Evolutionary conservation across 1,140 invertebrate genomes (phyloP).

Genomic region (Coboldia fuscipes): DNA sequence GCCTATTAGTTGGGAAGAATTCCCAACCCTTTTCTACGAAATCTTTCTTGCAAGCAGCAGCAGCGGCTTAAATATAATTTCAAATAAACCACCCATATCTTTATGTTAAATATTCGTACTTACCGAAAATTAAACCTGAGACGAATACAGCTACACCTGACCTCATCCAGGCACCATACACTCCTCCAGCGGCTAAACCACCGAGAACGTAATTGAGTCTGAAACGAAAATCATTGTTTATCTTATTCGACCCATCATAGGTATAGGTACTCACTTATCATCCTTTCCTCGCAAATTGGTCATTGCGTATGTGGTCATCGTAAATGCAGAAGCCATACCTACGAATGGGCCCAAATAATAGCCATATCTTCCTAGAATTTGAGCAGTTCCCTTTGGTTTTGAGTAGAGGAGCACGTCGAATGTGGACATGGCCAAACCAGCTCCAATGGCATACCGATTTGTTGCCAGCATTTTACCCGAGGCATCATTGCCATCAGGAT

Average conservation of each 20-base stretch:
- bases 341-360: slow-evolving; percentile 33
- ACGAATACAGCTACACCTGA: slow-evolving; percentile 14
- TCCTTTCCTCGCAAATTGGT: slow-evolving; percentile 38
- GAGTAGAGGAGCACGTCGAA: slow-evolving; percentile 33
- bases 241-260: not conserved
- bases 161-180: slow-evolving; percentile 30
- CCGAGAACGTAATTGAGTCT: slow-evolving; percentile 33
- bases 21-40: slow-evolving; percentile 25
- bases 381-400: slow-evolving; percentile 27
- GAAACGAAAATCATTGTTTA: slow-evolving; percentile 5
- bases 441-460: slow-evolving; percentile 27
- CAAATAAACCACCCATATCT: slow-evolving; percentile 10
- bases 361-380: slow-evolving; percentile 24
- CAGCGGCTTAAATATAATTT: slow-evolving; percentile 18
- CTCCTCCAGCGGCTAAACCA: slow-evolving; percentile 28
- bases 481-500: slow-evolving; percentile 45
- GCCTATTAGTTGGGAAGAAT: slow-evolving; percentile 21
- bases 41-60: slow-evolving; percentile 33
- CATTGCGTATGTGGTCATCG: slow-evolving; percentile 30
- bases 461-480: slow-evolving; percentile 35
- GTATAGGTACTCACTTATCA: slow-evolving; percentile 21
- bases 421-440: slow-evolving; percentile 24
- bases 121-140: slow-evolving; percentile 8
- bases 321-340: slow-evolving; percentile 38
- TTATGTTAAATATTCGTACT: slow-evolving; percentile 1